These are phyloP conservation scores for Phyllotreta striolata DNA, from an alignment of 2,888 invertebrate genomes.

Conservation along the genomic window DNA sequence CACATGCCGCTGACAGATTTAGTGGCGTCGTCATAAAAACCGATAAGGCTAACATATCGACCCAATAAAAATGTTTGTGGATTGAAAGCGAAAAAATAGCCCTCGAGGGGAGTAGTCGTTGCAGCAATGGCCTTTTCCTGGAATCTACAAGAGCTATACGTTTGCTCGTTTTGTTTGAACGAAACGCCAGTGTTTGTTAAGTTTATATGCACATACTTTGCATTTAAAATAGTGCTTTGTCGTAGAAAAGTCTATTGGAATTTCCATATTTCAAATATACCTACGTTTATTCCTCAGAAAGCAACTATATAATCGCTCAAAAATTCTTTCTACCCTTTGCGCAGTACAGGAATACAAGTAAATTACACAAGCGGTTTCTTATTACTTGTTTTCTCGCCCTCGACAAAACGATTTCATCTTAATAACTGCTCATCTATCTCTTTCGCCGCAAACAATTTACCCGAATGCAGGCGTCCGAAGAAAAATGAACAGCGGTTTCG, in stretches of 20 bases:
- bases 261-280: too few species aligned
- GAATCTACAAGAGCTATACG: too few species aligned
- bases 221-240: too few species aligned
- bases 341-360: background rate
- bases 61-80: conserved; percentile 28
- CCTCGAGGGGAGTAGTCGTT: background rate
- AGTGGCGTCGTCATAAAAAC: conserved; percentile 19
- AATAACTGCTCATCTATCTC: conserved; percentile 27
- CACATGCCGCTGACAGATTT: conserved; percentile 21
- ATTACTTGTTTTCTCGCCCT: conserved; percentile 11
- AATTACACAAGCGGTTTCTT: conserved; percentile 15
- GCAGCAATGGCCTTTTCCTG: too few species aligned
- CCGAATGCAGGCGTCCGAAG: conserved; percentile 23
- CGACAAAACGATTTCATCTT: conserved; percentile 20
- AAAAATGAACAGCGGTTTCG: conserved; percentile 26
- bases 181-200: too few species aligned
- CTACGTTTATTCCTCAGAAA: too few species aligned
- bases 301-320: too few species aligned
- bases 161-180: too few species aligned
- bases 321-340: too few species aligned
- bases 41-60: conserved; percentile 26
- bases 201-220: too few species aligned
- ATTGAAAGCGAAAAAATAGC: conserved; percentile 21
- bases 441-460: conserved; percentile 30
- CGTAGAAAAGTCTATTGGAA: too few species aligned